These are phyloP conservation scores for Tholera decimalis DNA, from an alignment of 2,888 invertebrate species.

Conservation along the genomic window DNA sequence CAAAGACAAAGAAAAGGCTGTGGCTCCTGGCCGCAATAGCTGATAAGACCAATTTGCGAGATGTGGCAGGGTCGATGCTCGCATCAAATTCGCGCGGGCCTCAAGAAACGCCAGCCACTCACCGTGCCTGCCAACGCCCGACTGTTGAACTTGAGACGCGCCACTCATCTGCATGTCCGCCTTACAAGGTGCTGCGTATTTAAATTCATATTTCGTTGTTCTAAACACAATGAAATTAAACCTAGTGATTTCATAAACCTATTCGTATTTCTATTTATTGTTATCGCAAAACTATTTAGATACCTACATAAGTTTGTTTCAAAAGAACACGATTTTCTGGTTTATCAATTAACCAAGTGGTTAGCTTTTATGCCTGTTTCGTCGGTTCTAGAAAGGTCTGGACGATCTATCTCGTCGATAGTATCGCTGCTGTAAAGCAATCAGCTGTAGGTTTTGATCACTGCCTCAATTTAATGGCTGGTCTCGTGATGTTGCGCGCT, in stretches of 20 bases:
- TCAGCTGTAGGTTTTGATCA: constrained; percentile 36
- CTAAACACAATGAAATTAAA: constrained; percentile 2
- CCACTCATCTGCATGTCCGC: constrained; percentile 5
- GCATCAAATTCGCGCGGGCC: constrained; percentile 43
- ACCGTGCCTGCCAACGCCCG: constrained; percentile 32
- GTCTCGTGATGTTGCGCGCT: constrained; percentile 49
- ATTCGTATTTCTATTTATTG: too few relatives aligned
- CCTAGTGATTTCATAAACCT: constrained; percentile 3
- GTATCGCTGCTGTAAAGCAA: constrained; percentile 39
- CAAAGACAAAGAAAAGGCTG: constrained; percentile 57
- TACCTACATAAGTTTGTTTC: background rate
- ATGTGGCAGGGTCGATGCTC: constrained; percentile 64
- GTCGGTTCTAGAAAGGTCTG: constrained; percentile 11
- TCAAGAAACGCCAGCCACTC: constrained; percentile 50
- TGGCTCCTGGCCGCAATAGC: constrained; percentile 32
- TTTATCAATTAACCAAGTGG: background rate
- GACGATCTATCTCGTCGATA: constrained; percentile 15
- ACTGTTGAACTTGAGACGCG: constrained; percentile 56
- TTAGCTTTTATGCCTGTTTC: background rate
- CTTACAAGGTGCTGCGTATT: constrained; percentile 5
- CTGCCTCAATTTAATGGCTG: constrained; percentile 45
- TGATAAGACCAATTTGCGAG: constrained; percentile 59
- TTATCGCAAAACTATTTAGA: too few relatives aligned
- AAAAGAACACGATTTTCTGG: background rate
- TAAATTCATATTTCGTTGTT: background rate